Evolutionary conservation across 2,797 vertebrate genomes (phyloP).

Genomic region (Orientallactaga sibirica): DNA sequence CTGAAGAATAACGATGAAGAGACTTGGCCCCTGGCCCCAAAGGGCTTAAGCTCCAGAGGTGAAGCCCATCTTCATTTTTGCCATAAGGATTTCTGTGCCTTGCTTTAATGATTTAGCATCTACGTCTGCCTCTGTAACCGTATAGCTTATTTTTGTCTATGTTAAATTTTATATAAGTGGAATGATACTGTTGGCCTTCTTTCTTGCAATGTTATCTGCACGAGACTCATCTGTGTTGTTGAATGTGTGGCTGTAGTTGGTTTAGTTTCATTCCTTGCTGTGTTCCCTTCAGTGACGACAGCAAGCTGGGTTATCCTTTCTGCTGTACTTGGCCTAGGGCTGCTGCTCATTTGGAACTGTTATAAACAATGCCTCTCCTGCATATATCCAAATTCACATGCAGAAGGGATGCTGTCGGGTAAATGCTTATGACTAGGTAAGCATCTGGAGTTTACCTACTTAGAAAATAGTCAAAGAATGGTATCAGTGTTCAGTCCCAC

Average conservation of each 20-base stretch:
- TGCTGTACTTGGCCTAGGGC: not conserved
- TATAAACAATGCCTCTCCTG: not conserved
- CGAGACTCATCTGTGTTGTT: not conserved
- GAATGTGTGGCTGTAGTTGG: not conserved
- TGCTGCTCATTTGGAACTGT: not conserved
- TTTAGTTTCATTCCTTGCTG: constrained; percentile 5
- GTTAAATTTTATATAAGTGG: not conserved
- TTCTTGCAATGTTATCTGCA: not conserved
- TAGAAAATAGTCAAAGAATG: too few species aligned
- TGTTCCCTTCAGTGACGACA: not conserved
- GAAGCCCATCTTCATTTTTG: not conserved
- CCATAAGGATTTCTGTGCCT: not conserved
- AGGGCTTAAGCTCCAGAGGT: not conserved
- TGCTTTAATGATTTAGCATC: not conserved
- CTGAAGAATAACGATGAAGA: not conserved
- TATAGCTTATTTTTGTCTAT: not conserved
- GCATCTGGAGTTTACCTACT: too few species aligned
- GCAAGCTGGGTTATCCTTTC: not conserved
- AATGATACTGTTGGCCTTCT: not conserved
- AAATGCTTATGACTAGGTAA: not conserved
- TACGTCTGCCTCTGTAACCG: not conserved
- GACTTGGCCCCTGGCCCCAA: not conserved
- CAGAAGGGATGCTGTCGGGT: not conserved
- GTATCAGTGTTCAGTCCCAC: too few species aligned
- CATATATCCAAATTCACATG: not conserved